phyloP scores from a whole-genome alignment of 2,113 vertebrate species.

The Tor tambroides region DNA sequence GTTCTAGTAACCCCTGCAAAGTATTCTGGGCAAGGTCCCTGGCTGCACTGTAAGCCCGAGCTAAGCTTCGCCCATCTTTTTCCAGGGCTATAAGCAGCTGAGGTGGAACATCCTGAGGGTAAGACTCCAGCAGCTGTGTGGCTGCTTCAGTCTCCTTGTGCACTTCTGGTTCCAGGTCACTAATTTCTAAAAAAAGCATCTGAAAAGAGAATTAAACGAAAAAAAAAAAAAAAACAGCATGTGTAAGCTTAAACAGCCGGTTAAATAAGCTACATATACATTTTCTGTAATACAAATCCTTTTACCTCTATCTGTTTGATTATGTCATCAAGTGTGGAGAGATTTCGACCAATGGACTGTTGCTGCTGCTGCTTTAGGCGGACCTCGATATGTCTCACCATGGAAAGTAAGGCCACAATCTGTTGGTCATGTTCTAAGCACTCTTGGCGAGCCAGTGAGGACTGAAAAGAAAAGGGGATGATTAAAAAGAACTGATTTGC shows the following conservation, averaged over 20 bases:
- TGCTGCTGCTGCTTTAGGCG: constrained; percentile 82
- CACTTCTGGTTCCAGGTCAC: constrained; percentile 81
- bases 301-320: constrained; percentile 85
- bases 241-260: neutral
- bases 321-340: constrained; percentile 77
- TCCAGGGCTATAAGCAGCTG: constrained; percentile 89
- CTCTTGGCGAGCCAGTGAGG: constrained; percentile 80
- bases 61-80: constrained; percentile 89
- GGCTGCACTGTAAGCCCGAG: constrained; percentile 83
- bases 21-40: constrained; percentile 73
- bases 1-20: constrained; percentile 76
- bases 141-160: constrained; percentile 80
- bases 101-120: constrained; percentile 82
- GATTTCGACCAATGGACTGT: constrained; percentile 74
- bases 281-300: neutral
- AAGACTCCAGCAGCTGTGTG: constrained; percentile 74
- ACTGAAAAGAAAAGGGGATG: constrained; percentile 64
- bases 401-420: constrained; percentile 85
- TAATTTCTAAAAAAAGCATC: constrained; percentile 85
- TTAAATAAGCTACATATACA: neutral
- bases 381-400: constrained; percentile 88
- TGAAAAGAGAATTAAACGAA: constrained; percentile 61
- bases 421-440: constrained; percentile 90
- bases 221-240: constrained; percentile 27
- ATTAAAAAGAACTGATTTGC: neutral